These are phyloP conservation scores for Lycaon pictus DNA, from an alignment of 2,113 vertebrate species.

Conservation along the genomic window DNA sequence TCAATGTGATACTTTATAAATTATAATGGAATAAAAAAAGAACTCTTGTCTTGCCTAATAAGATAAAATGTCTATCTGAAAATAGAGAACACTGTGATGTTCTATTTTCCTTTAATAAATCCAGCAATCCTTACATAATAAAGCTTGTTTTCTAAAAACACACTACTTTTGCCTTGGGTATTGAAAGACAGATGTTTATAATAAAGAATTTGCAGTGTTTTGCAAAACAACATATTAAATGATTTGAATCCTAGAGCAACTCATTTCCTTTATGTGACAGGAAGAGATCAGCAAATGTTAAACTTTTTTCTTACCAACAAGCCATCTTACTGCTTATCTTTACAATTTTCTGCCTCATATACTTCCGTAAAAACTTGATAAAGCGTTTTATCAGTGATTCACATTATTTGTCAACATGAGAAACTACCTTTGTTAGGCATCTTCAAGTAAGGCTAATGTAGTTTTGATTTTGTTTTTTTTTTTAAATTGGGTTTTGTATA, in stretches of 20 bases:
- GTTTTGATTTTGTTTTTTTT: neutral
- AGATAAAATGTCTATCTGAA: neutral
- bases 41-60: neutral
- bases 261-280: neutral
- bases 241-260: neutral
- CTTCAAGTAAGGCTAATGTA: neutral
- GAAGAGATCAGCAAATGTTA: neutral
- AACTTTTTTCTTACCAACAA: neutral
- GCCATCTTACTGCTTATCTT: neutral
- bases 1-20: neutral
- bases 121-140: neutral
- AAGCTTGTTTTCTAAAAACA: neutral
- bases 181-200: constrained; percentile 26
- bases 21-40: neutral
- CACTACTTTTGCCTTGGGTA: neutral
- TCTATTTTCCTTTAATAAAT: neutral
- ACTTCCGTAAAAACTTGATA: neutral
- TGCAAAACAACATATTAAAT: constrained; percentile 1
- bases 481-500: neutral
- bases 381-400: neutral
- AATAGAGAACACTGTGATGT: neutral
- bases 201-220: constrained; percentile 12
- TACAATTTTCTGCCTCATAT: neutral
- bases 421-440: neutral
- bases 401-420: neutral